These are phyloP conservation scores for Syrrhaptes paradoxus DNA, from an alignment of 2,113 vertebrate species.

Conservation along the genomic window DNA sequence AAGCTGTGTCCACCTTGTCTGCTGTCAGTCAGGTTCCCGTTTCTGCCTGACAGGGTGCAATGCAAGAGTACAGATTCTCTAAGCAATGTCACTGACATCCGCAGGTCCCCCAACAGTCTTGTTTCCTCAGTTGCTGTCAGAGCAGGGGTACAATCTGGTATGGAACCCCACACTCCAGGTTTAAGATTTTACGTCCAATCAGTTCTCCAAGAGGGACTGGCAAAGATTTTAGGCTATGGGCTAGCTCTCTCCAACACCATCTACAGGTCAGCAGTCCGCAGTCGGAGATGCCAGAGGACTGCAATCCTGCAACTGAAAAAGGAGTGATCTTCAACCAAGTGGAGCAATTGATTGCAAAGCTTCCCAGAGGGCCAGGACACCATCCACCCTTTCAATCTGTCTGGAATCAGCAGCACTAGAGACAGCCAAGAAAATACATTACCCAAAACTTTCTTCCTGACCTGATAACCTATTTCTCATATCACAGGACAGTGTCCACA, in stretches of 20 bases:
- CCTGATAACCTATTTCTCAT: neutral
- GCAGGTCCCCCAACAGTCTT: neutral
- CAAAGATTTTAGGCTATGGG: neutral
- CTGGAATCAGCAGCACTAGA: neutral
- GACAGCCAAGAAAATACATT: neutral
- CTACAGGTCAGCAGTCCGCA: neutral
- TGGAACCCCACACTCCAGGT: rapidly evolving
- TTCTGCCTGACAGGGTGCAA: neutral
- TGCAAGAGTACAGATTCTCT: neutral
- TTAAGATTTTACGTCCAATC: neutral
- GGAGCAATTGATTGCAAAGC: neutral
- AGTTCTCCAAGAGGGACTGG: neutral
- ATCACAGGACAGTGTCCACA: rapidly evolving
- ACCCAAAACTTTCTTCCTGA: neutral
- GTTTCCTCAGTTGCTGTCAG: neutral
- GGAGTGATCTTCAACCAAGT: neutral
- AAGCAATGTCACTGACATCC: neutral
- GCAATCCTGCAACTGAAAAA: neutral
- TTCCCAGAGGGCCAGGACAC: neutral
- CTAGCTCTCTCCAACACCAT: neutral
- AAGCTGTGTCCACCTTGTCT: neutral
- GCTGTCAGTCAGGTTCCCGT: neutral
- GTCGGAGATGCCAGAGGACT: neutral
- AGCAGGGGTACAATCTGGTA: neutral
- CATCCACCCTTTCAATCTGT: neutral